Percentiles rank a stretch among this genome's conserved stretches.
Conservation (phyloP, 92 coral and sea anemone species). For the Phenganax subtilis region DNA sequence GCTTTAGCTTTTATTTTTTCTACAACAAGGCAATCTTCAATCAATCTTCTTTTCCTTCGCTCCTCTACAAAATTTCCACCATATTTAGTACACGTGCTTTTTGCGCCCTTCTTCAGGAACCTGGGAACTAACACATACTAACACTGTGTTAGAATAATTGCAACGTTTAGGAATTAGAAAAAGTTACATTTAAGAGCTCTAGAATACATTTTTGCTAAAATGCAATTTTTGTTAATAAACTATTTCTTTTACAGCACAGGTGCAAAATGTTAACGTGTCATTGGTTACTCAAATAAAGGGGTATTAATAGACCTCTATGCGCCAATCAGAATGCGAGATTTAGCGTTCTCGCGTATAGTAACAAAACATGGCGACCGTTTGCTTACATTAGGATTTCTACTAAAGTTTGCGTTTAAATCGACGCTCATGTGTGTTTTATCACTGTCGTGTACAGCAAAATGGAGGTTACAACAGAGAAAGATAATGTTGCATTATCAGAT, state of each 20-base stretch:
- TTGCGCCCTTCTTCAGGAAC: neutral
- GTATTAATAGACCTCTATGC: neutral
- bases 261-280: neutral
- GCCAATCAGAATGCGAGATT: constrained; percentile 29
- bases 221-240: neutral
- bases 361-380: constrained; percentile 15
- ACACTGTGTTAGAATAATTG: neutral
- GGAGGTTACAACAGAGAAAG: neutral
- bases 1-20: neutral
- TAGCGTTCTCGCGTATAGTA: constrained; percentile 30
- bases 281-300: constrained; percentile 24
- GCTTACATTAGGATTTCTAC: constrained; percentile 1
- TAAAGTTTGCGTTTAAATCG: neutral
- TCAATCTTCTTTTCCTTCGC: neutral
- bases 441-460: neutral
- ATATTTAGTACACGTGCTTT: constrained; percentile 16
- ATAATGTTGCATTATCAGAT: neutral
- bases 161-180: neutral
- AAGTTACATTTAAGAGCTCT: too few species aligned
- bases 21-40: neutral
- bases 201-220: too few species aligned
- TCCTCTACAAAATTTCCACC: neutral
- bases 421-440: constrained; percentile 2
- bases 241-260: neutral
- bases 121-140: neutral